A percentile compares a stretch with the other conserved stretches of the same genome.
These are phyloP conservation scores for Zoroaster sp. DNA, from an alignment of 53 echinoderm and acorn worm species.

Conservation along the genomic window DNA sequence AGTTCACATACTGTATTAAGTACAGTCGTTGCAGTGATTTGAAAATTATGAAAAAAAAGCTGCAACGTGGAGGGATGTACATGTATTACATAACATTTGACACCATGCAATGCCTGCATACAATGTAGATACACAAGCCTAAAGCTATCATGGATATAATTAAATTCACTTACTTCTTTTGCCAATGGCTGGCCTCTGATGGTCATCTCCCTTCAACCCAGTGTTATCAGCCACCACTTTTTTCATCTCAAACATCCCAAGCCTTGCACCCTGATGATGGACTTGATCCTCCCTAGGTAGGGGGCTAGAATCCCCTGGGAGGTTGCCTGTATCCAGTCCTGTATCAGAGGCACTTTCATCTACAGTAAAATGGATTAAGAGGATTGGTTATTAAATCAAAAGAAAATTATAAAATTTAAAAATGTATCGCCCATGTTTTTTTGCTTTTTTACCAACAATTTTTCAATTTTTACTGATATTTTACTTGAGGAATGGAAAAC, in stretches of 20 bases:
- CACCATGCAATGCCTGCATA: no score
- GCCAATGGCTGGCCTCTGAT: neutral
- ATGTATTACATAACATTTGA: no score
- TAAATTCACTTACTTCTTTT: neutral
- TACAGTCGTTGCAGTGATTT: no score
- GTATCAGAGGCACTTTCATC: conserved; percentile 62
- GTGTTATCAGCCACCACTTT: neutral
- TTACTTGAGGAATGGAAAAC: no score
- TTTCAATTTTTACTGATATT: no score
- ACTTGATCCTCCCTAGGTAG: neutral
- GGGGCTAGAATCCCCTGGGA: conserved; percentile 30
- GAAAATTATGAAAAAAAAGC: no score
- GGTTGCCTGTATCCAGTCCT: conserved; percentile 65
- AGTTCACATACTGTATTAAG: no score
- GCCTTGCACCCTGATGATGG: neutral
- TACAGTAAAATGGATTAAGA: neutral
- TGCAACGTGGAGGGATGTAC: no score
- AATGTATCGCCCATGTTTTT: no score
- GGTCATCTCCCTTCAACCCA: neutral
- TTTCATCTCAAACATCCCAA: neutral
- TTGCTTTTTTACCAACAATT: no score
- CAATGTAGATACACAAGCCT: no score
- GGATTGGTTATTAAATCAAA: neutral
- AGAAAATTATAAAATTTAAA: conserved; percentile 6
- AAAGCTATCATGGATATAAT: no score